phyloP scores from a whole-genome alignment of 2,113 vertebrate genomes.

The Ptilorrhoa leucosticta region DNA sequence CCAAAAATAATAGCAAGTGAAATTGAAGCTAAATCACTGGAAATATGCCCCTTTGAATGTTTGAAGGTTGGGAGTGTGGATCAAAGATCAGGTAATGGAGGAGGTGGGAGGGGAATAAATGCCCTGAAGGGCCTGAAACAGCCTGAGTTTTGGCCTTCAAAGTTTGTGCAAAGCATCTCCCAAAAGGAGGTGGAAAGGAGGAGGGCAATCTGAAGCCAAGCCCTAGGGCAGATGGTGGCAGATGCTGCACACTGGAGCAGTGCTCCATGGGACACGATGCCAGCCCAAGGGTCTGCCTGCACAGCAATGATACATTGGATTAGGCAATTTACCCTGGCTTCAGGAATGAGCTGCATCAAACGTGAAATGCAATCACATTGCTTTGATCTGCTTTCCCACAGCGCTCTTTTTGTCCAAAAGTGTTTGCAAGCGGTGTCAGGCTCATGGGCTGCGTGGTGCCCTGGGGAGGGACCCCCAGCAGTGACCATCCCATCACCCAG shows the following conservation, averaged over 20 bases:
- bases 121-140: background rate
- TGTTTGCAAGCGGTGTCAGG: accelerated
- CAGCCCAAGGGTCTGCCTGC: constrained; percentile 58
- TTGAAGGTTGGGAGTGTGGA: background rate
- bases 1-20: background rate
- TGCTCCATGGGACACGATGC: background rate
- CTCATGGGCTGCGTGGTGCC: accelerated
- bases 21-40: background rate
- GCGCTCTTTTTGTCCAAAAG: background rate
- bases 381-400: constrained; percentile 15
- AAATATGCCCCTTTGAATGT: background rate
- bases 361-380: constrained; percentile 23
- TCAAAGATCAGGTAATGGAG: background rate
- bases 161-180: background rate
- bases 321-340: constrained; percentile 48
- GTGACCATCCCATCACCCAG: background rate
- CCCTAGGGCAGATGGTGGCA: constrained; percentile 41
- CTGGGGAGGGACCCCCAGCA: background rate
- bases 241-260: constrained; percentile 51
- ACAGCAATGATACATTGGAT: constrained; percentile 57
- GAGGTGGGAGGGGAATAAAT: background rate
- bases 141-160: background rate
- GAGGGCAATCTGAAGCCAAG: constrained; percentile 25
- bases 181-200: constrained; percentile 15
- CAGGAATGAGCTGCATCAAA: constrained; percentile 44